phyloP scores from a whole-genome alignment of 1,140 invertebrate genomes.

The Batillaria attramentaria region DNA sequence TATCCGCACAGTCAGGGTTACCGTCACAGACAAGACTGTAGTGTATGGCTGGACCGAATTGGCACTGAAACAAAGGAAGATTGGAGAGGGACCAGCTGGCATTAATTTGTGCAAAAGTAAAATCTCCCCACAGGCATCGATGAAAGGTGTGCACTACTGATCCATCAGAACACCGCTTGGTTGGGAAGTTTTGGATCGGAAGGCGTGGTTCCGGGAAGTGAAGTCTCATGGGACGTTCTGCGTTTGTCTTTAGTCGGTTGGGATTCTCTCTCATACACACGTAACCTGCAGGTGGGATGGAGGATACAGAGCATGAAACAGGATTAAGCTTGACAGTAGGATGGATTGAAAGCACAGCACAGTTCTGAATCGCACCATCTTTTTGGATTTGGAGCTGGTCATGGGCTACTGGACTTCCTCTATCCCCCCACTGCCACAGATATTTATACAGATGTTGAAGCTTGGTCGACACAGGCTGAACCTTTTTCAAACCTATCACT shows the following conservation, averaged over 20 bases:
- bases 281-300: background rate
- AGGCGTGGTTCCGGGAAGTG: background rate
- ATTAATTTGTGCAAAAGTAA: background rate
- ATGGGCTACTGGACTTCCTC: constrained; percentile 16
- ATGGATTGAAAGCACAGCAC: background rate
- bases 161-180: constrained; percentile 15
- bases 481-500: background rate
- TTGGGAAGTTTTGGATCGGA: background rate
- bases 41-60: background rate
- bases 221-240: background rate
- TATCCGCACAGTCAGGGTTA: constrained; percentile 27
- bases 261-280: constrained; percentile 20
- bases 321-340: background rate
- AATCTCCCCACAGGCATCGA: background rate
- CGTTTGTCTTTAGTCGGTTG: background rate
- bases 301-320: background rate
- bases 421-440: constrained; percentile 25
- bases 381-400: background rate
- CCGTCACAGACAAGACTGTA: constrained; percentile 37
- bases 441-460: background rate
- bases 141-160: constrained; percentile 21
- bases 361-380: background rate
- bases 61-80: constrained; percentile 16
- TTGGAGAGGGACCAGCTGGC: background rate
- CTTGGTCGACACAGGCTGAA: background rate